Base-by-base conservation (phyloP, 2,888 invertebrate genomes). In the Acleris emargana region DNA sequence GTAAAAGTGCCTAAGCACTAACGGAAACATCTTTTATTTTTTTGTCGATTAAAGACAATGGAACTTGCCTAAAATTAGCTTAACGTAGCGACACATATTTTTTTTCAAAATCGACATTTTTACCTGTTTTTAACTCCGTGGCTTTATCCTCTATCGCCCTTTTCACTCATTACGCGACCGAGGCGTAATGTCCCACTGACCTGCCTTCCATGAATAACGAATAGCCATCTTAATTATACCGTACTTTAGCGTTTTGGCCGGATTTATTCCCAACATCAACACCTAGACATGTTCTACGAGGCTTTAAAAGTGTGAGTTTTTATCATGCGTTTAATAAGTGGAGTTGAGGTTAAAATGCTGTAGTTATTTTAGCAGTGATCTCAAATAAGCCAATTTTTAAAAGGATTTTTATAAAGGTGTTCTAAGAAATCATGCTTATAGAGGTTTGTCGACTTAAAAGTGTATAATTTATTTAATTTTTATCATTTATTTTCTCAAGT, bases 251-350 rank as follows among this genome's bases (percentile, higher is more conserved):
- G 69, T 70, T 76, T 73, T 73, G 71, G 67, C 68, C 74, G 72
- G 76, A 84, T 83, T 84, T 83, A 82, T 82, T 78, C 72, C 77
- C 77, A 78, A 80, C 80, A 81, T 76, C 74, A 77, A 78, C 78
- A 78, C 77, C 73, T 78, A 69, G 63, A 69, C 49, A 32, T 7
- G 11, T 32, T 47, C 54, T 62, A 57, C 59, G 50, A 63, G 43
- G 18, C 43, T 67, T 69, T 67, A 66, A 60, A 38, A 51, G 42
- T 25, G 43, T 55, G n/a, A 55, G 16, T 38, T 20, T 47, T 7
- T 61, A 49, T 47, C 49, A 54, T 20, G 18, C 9, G 47, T 17
- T 38, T n/a, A 25, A n/a, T 17, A 28, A 11, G 52, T 18, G n/a
- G n/a, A 9, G 22, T 18, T 7, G 32, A 43, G 5, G 59, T 16